phyloP scores from a whole-genome alignment of 2,888 invertebrate genomes.

The Drosophila peninsularis region DNA sequence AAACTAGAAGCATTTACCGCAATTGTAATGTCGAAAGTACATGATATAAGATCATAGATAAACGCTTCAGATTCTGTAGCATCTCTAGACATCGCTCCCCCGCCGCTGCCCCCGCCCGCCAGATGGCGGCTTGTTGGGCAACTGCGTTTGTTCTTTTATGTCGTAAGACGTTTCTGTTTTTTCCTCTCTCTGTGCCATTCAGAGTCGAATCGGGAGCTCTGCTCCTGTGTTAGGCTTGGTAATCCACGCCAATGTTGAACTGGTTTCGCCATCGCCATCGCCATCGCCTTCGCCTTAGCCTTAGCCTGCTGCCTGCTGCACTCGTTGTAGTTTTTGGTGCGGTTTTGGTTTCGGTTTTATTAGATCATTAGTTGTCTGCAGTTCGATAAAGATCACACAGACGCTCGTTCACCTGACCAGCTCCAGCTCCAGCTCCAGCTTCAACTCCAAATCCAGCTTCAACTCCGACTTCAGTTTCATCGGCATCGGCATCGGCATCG shows the following conservation, averaged over 20 bases:
- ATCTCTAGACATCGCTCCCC: slow-evolving; percentile 55
- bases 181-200: slow-evolving; percentile 23
- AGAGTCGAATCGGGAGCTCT: slow-evolving; percentile 66
- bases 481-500: not conserved
- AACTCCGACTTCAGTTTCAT: slow-evolving; percentile 20
- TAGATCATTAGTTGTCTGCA: slow-evolving; percentile 84
- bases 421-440: slow-evolving; percentile 33
- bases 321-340: slow-evolving; percentile 58
- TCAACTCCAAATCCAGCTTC: slow-evolving; percentile 19
- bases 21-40: slow-evolving; percentile 85
- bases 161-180: slow-evolving; percentile 32
- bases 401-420: slow-evolving; percentile 64
- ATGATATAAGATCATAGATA: slow-evolving; percentile 84
- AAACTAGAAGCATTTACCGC: slow-evolving; percentile 85
- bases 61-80: slow-evolving; percentile 78
- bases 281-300: slow-evolving; percentile 24
- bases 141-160: slow-evolving; percentile 77
- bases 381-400: slow-evolving; percentile 81
- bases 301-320: slow-evolving; percentile 34
- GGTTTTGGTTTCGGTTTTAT: slow-evolving; percentile 79
- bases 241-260: slow-evolving; percentile 72
- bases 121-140: slow-evolving; percentile 76
- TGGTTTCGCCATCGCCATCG: slow-evolving; percentile 51
- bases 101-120: slow-evolving; percentile 25
- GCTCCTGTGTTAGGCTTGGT: slow-evolving; percentile 59